These are phyloP conservation scores for Aphodius granarius DNA, from an alignment of 2,888 invertebrate genomes.

Conservation along the genomic window DNA sequence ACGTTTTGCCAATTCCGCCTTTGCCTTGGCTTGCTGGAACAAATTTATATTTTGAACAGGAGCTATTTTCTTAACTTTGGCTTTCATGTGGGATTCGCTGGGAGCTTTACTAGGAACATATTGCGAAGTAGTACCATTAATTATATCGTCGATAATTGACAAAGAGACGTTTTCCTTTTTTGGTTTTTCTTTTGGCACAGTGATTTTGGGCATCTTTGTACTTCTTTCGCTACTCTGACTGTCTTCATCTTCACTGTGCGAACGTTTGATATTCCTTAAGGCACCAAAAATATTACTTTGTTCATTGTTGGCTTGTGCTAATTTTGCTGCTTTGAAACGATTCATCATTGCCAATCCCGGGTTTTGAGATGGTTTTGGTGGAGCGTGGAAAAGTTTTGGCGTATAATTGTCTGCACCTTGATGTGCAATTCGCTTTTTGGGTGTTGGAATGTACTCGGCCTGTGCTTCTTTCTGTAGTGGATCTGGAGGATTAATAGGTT, in stretches of 20 bases:
- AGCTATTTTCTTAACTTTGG: constrained; percentile 60
- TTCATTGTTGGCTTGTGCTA: constrained; percentile 46
- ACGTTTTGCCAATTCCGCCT: constrained; percentile 57
- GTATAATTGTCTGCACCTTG: constrained; percentile 58
- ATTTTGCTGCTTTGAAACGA: constrained; percentile 54
- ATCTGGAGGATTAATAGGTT: constrained; percentile 15
- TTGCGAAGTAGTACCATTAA: not conserved
- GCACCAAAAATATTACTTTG: constrained; percentile 49
- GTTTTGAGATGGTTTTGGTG: constrained; percentile 58
- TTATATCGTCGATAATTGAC: constrained; percentile 1
- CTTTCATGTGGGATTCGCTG: not conserved
- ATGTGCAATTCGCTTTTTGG: constrained; percentile 76
- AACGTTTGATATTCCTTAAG: constrained; percentile 39
- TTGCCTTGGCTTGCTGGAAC: constrained; percentile 70
- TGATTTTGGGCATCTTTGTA: not conserved
- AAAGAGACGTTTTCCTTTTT: not conserved
- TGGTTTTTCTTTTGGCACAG: constrained; percentile 2
- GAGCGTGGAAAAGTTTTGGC: constrained; percentile 54
- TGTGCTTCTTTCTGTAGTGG: constrained; percentile 35
- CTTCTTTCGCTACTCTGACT: not conserved
- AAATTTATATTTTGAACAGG: constrained; percentile 78
- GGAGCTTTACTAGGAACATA: constrained; percentile 3
- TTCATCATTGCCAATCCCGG: constrained; percentile 57
- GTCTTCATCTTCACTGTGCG: constrained; percentile 1
- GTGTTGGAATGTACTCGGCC: constrained; percentile 39